These are phyloP conservation scores for Sarcophaga carnaria DNA, from an alignment of 2,888 invertebrate genomes.

Conservation along the genomic window DNA sequence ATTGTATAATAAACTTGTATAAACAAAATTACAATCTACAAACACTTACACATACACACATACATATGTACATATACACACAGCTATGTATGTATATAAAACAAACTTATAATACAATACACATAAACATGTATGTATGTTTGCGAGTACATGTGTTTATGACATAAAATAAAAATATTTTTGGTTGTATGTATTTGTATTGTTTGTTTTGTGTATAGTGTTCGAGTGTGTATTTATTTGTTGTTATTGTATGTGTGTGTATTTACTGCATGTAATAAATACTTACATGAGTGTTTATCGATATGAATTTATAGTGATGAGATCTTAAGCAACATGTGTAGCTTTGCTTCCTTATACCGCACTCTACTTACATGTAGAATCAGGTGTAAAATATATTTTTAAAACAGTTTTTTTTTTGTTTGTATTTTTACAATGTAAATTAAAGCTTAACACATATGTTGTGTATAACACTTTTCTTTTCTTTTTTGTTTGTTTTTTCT, in stretches of 20 bases:
- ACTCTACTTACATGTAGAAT: neutral
- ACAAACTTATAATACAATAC: conserved; percentile 15
- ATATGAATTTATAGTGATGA: conserved; percentile 29
- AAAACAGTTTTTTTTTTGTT: conserved; percentile 6
- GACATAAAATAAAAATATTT: neutral
- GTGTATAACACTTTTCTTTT: conserved; percentile 30
- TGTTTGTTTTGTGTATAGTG: neutral
- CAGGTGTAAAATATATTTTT: neutral
- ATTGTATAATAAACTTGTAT: neutral
- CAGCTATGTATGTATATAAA: too few species aligned
- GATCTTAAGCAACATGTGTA: conserved; percentile 20
- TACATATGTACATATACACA: neutral
- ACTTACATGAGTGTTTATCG: conserved; percentile 42
- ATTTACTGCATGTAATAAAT: conserved; percentile 25
- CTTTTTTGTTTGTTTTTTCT: too few species aligned
- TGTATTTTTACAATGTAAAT: conserved; percentile 22
- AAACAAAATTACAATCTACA: neutral
- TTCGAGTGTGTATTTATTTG: neutral
- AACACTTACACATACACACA: neutral
- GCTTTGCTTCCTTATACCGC: neutral
- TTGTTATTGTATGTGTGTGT: neutral
- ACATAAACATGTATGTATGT: neutral
- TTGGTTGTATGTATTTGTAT: neutral
- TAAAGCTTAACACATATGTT: conserved; percentile 38
- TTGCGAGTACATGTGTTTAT: neutral